Conservation (phyloP, 2,888 invertebrate species). For the Dryococelus australis region DNA sequence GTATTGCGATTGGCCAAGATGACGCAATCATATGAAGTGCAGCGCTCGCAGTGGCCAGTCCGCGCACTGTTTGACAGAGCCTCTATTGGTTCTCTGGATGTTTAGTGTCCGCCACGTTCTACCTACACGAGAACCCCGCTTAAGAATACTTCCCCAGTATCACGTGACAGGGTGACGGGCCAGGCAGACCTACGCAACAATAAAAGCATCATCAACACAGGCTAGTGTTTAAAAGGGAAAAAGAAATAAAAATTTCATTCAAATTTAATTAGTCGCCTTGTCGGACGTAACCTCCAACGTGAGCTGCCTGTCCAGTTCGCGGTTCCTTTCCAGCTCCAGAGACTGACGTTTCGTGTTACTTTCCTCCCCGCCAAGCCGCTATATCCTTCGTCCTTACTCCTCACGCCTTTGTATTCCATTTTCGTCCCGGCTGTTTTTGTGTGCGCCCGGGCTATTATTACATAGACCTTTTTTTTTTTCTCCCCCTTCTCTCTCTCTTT, state of each 20-base stretch:
- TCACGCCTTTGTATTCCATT: slow-evolving; percentile 9
- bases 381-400: background rate
- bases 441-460: slow-evolving; percentile 8
- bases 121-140: too few relatives aligned
- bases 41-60: too few relatives aligned
- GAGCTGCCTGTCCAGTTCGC: background rate
- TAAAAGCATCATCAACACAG: background rate
- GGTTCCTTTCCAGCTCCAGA: background rate
- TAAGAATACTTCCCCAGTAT: too few relatives aligned
- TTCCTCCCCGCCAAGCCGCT: background rate
- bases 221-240: background rate
- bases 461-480: background rate
- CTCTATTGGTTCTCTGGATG: too few relatives aligned
- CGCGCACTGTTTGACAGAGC: too few relatives aligned
- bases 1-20: too few relatives aligned
- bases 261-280: background rate
- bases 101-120: too few relatives aligned
- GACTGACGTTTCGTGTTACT: background rate
- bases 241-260: background rate
- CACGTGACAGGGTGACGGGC: too few relatives aligned
- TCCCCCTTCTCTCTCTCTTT: background rate
- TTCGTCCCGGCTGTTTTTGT: background rate
- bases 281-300: background rate
- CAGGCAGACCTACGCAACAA: background rate
- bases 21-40: too few relatives aligned